Base-by-base conservation (phyloP, 2,888 invertebrate genomes). In the Poecilobothrus nobilitatus region DNA sequence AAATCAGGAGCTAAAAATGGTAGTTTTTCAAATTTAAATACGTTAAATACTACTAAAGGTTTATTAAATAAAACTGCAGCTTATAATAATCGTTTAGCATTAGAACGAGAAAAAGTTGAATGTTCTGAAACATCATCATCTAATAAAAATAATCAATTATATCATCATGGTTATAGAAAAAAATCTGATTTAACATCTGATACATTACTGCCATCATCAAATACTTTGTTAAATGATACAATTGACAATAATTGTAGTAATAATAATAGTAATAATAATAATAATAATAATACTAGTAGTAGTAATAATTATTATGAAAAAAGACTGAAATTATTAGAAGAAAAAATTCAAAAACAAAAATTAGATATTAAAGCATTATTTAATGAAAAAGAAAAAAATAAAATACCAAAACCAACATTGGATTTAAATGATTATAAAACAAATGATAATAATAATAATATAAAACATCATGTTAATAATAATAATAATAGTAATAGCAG, bases 261-360 rank as follows among this genome's bases (percentile, higher is more conserved):
- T 62, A 12, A 37, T 37, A 20, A n/a, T 33, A 64, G 33, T 64
- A 33, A 64, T 12, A 22, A 2, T 18, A 27, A 62, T 6, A 62
- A 22, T 34, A n/a, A 33, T 37, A 2, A 41, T 37, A 66, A 63
- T 68, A 21, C 65, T 12, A 68, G 68, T 63, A 71, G 72, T 22
- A 74, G 73, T 53, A 71, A 74, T 15, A 69, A 74, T 67, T 76
- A 77, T 68, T 77, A 78, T 64, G 76, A 76, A 65, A 74, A 75
- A 68, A 74, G 76, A 53, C 66, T 78, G 20, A 74, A 73, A 68
- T 74, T 73, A 68, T 64, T 78, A 21, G 78, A 78, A 70, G 76
- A 76, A 21, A 75, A 77, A 73, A 77, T 78, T 66, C 75, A 76
- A 70, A 74, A 75, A 66, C 77, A 78, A 69, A 78, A 77, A 70